A percentile compares a stretch with the other conserved stretches of the same genome.
phyloP scores from a whole-genome alignment of 1,140 invertebrate species.

The Andrena cerasifolii region DNA sequence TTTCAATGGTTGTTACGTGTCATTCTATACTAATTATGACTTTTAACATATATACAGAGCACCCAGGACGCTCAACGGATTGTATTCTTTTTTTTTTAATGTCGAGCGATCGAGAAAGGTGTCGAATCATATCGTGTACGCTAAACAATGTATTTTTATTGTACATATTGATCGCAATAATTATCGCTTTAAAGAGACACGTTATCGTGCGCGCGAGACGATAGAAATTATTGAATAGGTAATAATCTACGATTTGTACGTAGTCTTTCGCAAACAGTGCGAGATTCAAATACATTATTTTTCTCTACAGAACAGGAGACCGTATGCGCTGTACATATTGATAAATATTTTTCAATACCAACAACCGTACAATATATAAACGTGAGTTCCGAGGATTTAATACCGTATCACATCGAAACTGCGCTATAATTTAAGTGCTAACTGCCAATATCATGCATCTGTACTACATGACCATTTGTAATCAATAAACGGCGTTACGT shows the following conservation, averaged over 20 bases:
- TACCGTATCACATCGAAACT: constrained; percentile 41
- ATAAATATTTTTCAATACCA: constrained; percentile 47
- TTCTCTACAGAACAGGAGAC: constrained; percentile 13
- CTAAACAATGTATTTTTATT: constrained; percentile 45
- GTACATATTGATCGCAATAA: constrained; percentile 42
- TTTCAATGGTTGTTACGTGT: too few relatives aligned
- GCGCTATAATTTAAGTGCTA: constrained; percentile 46
- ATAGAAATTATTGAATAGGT: constrained; percentile 38
- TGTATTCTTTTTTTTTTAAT: constrained; percentile 24
- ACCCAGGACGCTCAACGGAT: neutral
- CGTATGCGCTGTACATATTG: constrained; percentile 38
- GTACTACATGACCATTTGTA: constrained; percentile 57
- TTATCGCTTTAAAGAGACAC: constrained; percentile 36
- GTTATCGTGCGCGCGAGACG: constrained; percentile 17
- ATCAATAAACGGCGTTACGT: constrained; percentile 59
- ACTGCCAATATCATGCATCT: constrained; percentile 46
- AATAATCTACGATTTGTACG: constrained; percentile 55
- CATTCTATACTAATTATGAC: too few relatives aligned
- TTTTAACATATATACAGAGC: neutral
- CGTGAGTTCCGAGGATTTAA: constrained; percentile 33
- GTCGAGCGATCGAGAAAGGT: constrained; percentile 18
- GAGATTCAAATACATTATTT: constrained; percentile 35
- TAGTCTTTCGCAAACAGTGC: constrained; percentile 32
- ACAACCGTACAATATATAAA: constrained; percentile 28
- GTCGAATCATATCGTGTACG: constrained; percentile 29